These are phyloP conservation scores for Ditula angustiorana DNA, from an alignment of 2,888 invertebrate genomes.

Conservation along the genomic window DNA sequence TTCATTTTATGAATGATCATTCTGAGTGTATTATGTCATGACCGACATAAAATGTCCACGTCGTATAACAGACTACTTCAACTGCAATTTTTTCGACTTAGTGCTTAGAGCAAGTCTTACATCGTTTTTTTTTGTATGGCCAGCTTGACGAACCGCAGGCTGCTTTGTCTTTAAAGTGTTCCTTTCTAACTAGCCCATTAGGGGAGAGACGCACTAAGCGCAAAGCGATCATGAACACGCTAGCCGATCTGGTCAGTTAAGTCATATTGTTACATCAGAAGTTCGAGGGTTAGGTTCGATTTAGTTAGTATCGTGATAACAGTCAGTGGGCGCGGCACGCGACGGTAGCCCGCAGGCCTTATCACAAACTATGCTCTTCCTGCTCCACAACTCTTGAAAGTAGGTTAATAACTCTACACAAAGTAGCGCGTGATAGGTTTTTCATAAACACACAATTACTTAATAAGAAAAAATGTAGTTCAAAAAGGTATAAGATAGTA, in stretches of 20 bases:
- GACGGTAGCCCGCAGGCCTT: slow-evolving; percentile 28
- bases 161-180: too few species aligned
- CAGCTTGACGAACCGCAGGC: too few species aligned
- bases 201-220: too few species aligned
- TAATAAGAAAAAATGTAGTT: not conserved
- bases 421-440: slow-evolving; percentile 16
- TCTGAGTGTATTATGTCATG: too few species aligned
- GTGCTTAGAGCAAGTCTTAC: too few species aligned
- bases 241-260: not conserved
- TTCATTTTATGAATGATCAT: too few species aligned
- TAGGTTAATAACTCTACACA: slow-evolving; percentile 30
- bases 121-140: too few species aligned
- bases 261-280: slow-evolving; percentile 1
- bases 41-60: too few species aligned
- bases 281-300: slow-evolving; percentile 20
- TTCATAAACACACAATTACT: not conserved
- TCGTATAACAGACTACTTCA: too few species aligned
- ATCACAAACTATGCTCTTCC: slow-evolving; percentile 40
- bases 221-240: too few species aligned
- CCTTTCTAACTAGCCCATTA: too few species aligned
- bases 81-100: too few species aligned
- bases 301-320: slow-evolving; percentile 13
- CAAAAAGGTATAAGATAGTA: not conserved
- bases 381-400: slow-evolving; percentile 31
- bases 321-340: slow-evolving; percentile 25